Percentiles rank a stretch among this genome's conserved stretches.
These are phyloP conservation scores for Steatornis caripensis DNA, from an alignment of 2,113 vertebrate genomes.

Conservation along the genomic window DNA sequence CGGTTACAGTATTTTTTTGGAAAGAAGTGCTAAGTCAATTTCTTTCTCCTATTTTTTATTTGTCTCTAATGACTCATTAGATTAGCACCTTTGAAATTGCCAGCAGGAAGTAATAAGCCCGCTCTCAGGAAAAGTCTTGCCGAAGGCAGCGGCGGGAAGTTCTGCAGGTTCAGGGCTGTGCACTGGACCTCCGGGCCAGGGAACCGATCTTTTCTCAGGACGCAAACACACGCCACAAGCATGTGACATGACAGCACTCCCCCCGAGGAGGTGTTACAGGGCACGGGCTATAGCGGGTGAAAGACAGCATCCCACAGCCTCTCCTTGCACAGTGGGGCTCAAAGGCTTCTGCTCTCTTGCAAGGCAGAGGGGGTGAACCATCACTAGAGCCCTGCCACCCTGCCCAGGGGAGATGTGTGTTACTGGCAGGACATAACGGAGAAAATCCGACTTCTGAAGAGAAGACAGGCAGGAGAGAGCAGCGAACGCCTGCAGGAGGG, in stretches of 20 bases:
- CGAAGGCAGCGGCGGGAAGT: not conserved
- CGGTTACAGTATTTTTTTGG: not conserved
- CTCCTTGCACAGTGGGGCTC: not conserved
- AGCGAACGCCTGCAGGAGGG: not conserved
- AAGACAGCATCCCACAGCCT: not conserved
- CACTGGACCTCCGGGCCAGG: fast-evolving
- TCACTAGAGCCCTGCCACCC: fast-evolving
- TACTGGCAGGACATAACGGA: not conserved
- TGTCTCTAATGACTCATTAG: conserved; percentile 59
- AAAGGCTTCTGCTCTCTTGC: not conserved
- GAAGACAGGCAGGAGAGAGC: not conserved
- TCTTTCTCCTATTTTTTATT: conserved; percentile 6
- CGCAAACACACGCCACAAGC: fast-evolving
- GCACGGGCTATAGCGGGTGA: fast-evolving
- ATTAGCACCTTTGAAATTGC: conserved; percentile 51
- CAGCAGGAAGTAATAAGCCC: not conserved
- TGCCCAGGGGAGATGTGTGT: no score
- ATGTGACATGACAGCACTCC: fast-evolving
- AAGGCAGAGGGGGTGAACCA: fast-evolving
- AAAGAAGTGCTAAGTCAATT: conserved; percentile 25
- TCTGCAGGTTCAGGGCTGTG: not conserved
- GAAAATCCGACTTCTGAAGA: not conserved
- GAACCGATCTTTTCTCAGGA: not conserved
- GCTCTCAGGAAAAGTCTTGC: not conserved
- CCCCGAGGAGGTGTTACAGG: not conserved